Evolutionary conservation across 2,888 invertebrate genomes (phyloP), one percentile per base, ranked within the genome.

Genomic region (Heliconius erato): DNA sequence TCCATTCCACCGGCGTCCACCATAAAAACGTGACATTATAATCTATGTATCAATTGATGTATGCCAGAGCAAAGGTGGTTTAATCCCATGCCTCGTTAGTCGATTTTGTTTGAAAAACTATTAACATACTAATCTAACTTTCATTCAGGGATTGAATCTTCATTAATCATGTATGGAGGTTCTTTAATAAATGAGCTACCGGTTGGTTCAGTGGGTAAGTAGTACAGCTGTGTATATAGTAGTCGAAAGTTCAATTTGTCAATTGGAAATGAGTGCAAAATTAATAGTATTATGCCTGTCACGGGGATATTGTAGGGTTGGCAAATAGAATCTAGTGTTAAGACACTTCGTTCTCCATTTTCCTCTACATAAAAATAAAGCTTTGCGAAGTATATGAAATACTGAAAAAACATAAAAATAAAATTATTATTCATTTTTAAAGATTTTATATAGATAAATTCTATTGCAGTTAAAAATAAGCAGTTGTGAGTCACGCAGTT

Each of bases 31-130:
- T 76, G 59, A 82, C 74, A 79, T 78, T 28, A 63, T 72, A 82
- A 80, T 82, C 80, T 54, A 84, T 69, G 28, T 35, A 44, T 76
- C 32, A 74, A 82, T 84, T 82, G 72, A 84, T 80, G 72, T 82
- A 54, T 68, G 80, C n/a, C 59, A 63, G 84, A 63, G 79, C 85
- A 82, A 78, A 82, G 85, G 81, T 85, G 82, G 82, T 85, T 84
- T 74, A 78, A 85, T 85, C 79, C 79, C 82, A 81, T 77, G 85
- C 78, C 74, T 82, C 79, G 79, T 79, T 80, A 74, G 44, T 67
- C 68, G 80, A 80, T 82, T 83, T 65, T 74, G 79, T 74, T 71
- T 74, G 59, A 81, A 77, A 69, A 80, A 80, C 74, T 81, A 82
- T 82, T 82, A 82, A 82, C 79, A 82, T 68, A 68, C 35, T 82